phyloP scores from a whole-genome alignment of 1,140 invertebrate genomes.

The Brachionus manjavacas region DNA sequence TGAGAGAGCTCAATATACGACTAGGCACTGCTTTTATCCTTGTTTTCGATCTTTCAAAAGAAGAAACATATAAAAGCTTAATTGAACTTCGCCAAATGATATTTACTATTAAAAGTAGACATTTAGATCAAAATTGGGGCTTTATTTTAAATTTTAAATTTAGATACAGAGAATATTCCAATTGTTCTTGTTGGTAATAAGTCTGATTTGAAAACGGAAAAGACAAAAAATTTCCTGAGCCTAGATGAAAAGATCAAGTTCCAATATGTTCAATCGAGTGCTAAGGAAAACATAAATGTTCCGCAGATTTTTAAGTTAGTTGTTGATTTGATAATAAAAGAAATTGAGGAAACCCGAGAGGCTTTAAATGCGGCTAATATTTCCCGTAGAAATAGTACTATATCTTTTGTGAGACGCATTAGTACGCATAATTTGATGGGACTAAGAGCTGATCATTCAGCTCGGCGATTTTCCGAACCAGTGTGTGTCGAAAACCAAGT shows the following conservation, averaged over 20 bases:
- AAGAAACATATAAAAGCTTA: constrained; percentile 49
- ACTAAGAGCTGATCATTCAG: constrained; percentile 1
- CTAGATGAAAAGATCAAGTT: constrained; percentile 10
- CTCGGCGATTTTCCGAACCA: neutral
- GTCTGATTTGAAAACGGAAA: constrained; percentile 5
- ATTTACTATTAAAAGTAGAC: neutral
- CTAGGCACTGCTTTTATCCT: constrained; percentile 51
- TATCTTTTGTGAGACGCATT: constrained; percentile 27
- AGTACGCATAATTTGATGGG: constrained; percentile 6
- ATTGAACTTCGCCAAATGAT: neutral
- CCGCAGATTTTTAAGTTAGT: constrained; percentile 4
- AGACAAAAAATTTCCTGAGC: neutral
- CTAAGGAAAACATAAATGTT: constrained; percentile 37
- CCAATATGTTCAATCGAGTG: constrained; percentile 16
- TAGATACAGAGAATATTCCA: constrained; percentile 24
- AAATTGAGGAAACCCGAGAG: constrained; percentile 19
- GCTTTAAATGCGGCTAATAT: constrained; percentile 1
- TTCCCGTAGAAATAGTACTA: neutral
- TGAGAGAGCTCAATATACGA: constrained; percentile 53
- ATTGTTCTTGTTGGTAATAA: constrained; percentile 38
- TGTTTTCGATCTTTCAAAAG: constrained; percentile 51
- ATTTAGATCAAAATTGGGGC: neutral
- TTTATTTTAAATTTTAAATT: neutral
- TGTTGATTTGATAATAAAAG: constrained; percentile 16
- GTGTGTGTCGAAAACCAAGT: neutral